Base-by-base conservation (phyloP, 2,888 invertebrate species). In the Uropetala carovei region DNA sequence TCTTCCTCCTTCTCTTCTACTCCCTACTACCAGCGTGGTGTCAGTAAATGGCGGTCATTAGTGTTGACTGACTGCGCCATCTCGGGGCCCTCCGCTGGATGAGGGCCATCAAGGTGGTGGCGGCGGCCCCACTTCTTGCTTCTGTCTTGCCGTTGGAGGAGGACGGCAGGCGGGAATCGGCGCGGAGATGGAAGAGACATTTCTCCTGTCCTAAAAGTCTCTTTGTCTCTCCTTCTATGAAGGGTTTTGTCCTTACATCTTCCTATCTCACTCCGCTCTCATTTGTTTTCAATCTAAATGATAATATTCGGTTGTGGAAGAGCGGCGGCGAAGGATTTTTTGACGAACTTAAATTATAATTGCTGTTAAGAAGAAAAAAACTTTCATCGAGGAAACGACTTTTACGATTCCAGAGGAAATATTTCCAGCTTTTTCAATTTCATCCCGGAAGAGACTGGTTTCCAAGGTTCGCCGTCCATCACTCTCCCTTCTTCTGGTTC, bases 211-310 rank as follows among this genome's bases (percentile, higher is more conserved):
- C 75, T 75, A 0, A 27, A 75, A 75, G 13, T 75, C 16, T 75
- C 22, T 22, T 27, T 27, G n/a, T n/a, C 22, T 4, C 11, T 22
- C 27, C 75, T n/a, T 75, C 27, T 22, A 27, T 75, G 10, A 27
- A 75, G 27, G 18, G 8, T 10, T 75, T 22, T 22, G 10, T n/a
- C 75, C 75, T 75, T 75, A 1, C 43, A 43, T 43, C 43, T 43
- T 5, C 43, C 43, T 5, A 43, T 75, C 75, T 11, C 22, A 75
- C 27, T 75, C 75, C 22, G 27, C 75, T 18, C 22, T 27, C 75
- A 75, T 75, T 75, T 75, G 75, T 75, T 75, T 75, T 75, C 75
- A 27, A 75, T 75, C 75, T 75, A 75, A 75, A 75, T 75, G 75
- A 22, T 75, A 75, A 75, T 75, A 75, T 75, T 27, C 75, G 22